A percentile compares a stretch with the other conserved stretches of the same genome.
Conservation (phyloP, 2,797 vertebrate species). For the Chelonia mydas region DNA sequence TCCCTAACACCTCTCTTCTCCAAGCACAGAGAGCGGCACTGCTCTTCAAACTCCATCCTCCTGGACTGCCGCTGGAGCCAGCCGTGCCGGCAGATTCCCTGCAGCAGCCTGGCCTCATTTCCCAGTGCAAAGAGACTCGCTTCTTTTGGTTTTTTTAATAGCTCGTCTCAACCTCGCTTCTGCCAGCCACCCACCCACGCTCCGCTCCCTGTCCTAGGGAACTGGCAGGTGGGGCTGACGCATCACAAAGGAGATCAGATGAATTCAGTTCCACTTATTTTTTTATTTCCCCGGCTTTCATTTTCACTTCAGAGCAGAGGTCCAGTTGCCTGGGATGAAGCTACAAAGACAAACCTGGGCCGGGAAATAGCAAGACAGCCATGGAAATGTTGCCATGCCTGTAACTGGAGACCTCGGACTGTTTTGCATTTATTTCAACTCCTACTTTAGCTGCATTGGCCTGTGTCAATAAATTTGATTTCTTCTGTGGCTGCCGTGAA, state of each 20-base stretch:
- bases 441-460: constrained; percentile 37
- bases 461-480: constrained; percentile 66
- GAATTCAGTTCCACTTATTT: constrained; percentile 56
- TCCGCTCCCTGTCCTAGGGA: constrained; percentile 5
- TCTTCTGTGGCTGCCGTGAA: constrained; percentile 49
- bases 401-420: constrained; percentile 52
- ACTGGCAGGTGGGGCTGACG: constrained; percentile 59
- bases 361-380: constrained; percentile 59
- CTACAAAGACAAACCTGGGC: constrained; percentile 61
- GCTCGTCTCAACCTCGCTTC: neutral
- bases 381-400: constrained; percentile 48
- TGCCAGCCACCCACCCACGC: neutral
- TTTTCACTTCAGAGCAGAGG: constrained; percentile 76
- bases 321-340: constrained; percentile 64
- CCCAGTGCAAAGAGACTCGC: neutral
- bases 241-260: constrained; percentile 61
- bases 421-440: constrained; percentile 62
- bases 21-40: accelerated
- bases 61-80: neutral
- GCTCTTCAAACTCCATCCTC: neutral
- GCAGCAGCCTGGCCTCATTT: neutral
- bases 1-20: constrained; percentile 11
- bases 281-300: constrained; percentile 44
- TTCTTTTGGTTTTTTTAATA: neutral
- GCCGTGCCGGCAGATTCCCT: neutral